A percentile compares a stretch with the other conserved stretches of the same genome.
These are phyloP conservation scores for Macrotis lagotis DNA, from an alignment of 2,113 vertebrate species.

Conservation along the genomic window DNA sequence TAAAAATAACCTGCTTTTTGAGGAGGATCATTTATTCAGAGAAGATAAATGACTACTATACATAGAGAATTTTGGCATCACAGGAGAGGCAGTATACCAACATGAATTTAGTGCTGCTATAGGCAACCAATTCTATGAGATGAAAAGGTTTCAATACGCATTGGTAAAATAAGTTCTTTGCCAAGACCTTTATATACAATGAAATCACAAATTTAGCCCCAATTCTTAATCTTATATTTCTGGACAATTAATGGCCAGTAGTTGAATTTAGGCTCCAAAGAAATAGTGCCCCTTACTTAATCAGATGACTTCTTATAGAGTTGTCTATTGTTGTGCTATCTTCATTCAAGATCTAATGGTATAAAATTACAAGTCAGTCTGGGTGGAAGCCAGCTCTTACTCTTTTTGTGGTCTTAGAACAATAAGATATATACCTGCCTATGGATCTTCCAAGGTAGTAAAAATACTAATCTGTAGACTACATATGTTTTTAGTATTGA, in stretches of 20 bases:
- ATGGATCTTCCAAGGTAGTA: conserved; percentile 8
- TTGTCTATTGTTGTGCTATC: neutral
- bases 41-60: neutral
- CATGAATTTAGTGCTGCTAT: neutral
- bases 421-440: conserved; percentile 11
- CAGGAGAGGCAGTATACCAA: neutral
- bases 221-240: neutral
- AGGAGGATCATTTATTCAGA: neutral
- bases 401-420: conserved; percentile 24
- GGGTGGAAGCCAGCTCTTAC: neutral
- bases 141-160: neutral
- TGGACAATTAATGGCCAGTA: neutral
- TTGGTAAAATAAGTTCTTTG: neutral
- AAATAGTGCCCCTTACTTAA: neutral
- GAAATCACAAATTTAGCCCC: neutral
- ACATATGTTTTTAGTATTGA: conserved; percentile 1
- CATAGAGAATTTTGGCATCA: neutral
- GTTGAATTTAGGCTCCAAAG: conserved; percentile 9
- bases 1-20: neutral
- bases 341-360: conserved; percentile 36
- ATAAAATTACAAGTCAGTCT: conserved; percentile 10
- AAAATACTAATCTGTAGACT: conserved; percentile 22
- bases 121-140: neutral
- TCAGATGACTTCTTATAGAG: conserved; percentile 18
- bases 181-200: neutral